Base-by-base conservation (phyloP, 2,888 invertebrate species). In the Tipula helvola region DNA sequence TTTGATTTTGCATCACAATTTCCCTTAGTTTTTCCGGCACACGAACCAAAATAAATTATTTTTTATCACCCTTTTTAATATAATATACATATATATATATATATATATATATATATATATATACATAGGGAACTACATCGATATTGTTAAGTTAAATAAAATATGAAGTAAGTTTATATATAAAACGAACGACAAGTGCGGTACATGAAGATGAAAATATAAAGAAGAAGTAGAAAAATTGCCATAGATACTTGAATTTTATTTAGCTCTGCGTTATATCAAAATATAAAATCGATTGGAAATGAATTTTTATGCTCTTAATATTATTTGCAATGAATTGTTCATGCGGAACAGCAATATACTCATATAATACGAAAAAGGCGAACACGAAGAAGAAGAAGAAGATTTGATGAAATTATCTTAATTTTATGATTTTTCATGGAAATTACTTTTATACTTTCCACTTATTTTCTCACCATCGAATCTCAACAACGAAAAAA, bases 301-400 rank as follows among this genome's bases (percentile, higher is more conserved):
- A 71, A 71, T 71, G 71, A 71, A 71, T 71, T 71, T 71, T 71
- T 71, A 71, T 71, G 28, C 71, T 71, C 28, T 18, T 71, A 18
- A 71, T 71, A 71, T 71, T 71, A 71, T 71, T 71, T 71, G 71
- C 71, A 71, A 71, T 71, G 71, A 71, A 71, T 71, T 71, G 71
- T 28, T 71, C 71, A 71, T 71, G 71, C 71, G 71, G 71, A 71
- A 71, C 71, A 71, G 28, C 28, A 71, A 71, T 71, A 28, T 71
- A 28, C n/a, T n/a, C 39, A 3, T 39, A 71, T 52, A 52, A 71
- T 18, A 28, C 10, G 12, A 10, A 71, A 0, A 71, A n/a, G 13
- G 5, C 16, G 28, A 16, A 52, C 5, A 52, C n/a, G 52, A 52
- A 52, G 16, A 52, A 52, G 71, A 71, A 28, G 28, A 71, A 71